These are phyloP conservation scores for Epinotia ramella DNA, from an alignment of 2,888 invertebrate genomes.

Conservation along the genomic window DNA sequence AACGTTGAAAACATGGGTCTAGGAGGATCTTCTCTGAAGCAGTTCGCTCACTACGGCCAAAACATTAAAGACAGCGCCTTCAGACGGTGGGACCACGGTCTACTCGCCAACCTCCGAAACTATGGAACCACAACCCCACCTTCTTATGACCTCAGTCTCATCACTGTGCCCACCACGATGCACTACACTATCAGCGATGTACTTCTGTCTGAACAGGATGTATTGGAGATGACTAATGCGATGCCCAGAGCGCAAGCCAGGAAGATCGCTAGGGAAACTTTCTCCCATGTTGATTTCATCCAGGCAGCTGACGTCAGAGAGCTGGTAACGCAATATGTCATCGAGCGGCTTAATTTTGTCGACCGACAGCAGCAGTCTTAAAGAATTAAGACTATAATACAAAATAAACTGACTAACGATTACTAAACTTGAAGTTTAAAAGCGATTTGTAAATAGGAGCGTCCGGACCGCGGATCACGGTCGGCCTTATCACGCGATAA, in stretches of 20 bases:
- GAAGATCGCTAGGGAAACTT: slow-evolving; percentile 50
- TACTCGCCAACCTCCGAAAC: slow-evolving; percentile 46
- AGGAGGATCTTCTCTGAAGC: slow-evolving; percentile 53
- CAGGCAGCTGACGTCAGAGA: slow-evolving; percentile 48
- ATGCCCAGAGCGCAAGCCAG: slow-evolving; percentile 50
- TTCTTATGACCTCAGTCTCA: slow-evolving; percentile 49
- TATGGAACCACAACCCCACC: slow-evolving; percentile 49
- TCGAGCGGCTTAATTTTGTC: slow-evolving; percentile 44
- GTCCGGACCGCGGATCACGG: too few species aligned
- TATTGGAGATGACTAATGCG: slow-evolving; percentile 50
- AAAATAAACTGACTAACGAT: not conserved
- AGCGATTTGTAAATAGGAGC: slow-evolving; percentile 4
- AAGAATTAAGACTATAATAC: not conserved
- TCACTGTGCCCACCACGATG: slow-evolving; percentile 51
- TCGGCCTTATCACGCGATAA: too few species aligned
- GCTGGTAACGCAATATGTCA: slow-evolving; percentile 51
- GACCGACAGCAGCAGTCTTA: not conserved
- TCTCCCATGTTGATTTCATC: slow-evolving; percentile 52
- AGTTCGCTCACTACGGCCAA: slow-evolving; percentile 57
- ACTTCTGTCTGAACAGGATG: slow-evolving; percentile 52
- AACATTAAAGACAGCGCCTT: slow-evolving; percentile 52
- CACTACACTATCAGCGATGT: slow-evolving; percentile 53
- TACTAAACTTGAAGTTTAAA: not conserved
- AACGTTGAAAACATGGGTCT: not conserved
- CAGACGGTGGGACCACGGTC: slow-evolving; percentile 52